Percentiles rank a stretch among this genome's conserved stretches.
Evolutionary conservation across 2,797 vertebrate genomes (phyloP).

Genomic region (Pogoniulus pusillus): DNA sequence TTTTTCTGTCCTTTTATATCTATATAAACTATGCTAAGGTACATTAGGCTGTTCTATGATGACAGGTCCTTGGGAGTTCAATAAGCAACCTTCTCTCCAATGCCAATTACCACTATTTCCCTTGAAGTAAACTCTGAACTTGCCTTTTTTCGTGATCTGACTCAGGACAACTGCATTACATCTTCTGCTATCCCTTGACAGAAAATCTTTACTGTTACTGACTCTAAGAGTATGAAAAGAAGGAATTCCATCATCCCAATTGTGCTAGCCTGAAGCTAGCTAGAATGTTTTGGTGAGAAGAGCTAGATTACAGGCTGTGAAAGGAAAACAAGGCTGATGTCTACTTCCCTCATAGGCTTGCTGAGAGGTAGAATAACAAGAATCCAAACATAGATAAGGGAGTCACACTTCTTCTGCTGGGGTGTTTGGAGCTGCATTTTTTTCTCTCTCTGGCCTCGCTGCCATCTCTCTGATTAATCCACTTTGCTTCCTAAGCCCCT

Average conservation of each 20-base stretch:
- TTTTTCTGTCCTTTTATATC: background rate
- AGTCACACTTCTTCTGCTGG: too few species aligned
- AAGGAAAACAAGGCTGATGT: too few species aligned
- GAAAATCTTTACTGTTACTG: background rate
- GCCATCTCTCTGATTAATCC: too few species aligned
- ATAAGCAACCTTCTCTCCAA: background rate
- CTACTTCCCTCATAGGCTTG: too few species aligned
- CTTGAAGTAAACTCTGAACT: background rate
- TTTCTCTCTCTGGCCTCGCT: too few species aligned
- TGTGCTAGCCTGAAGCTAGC: too few species aligned
- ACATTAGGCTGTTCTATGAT: background rate
- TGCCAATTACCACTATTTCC: background rate
- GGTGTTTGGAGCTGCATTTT: too few species aligned
- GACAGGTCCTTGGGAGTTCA: background rate
- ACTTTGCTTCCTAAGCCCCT: too few species aligned
- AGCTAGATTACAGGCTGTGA: too few species aligned
- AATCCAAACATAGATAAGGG: too few species aligned
- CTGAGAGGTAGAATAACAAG: too few species aligned
- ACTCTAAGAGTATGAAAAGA: background rate
- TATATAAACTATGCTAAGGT: background rate
- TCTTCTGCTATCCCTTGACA: background rate
- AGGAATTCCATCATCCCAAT: background rate
- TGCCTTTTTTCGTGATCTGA: background rate
- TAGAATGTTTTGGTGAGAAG: too few species aligned
- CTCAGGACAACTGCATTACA: background rate